Conservation (phyloP, 2,888 invertebrate species). For the Lydus trimaculatus region DNA sequence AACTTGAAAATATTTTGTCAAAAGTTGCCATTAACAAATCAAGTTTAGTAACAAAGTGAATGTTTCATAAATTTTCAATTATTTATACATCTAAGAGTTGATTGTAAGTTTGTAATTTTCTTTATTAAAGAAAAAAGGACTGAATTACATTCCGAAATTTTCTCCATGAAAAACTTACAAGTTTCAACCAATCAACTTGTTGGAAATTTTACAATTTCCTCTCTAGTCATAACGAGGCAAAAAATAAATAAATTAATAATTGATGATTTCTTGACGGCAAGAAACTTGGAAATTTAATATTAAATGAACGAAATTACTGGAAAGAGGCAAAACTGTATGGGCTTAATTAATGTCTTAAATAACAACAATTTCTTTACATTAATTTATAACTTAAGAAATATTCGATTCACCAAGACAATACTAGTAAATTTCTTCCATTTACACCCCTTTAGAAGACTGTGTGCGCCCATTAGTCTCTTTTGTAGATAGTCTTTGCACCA, state of each 20-base stretch:
- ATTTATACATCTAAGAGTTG: neutral
- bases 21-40: neutral
- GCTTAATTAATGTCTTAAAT: slow-evolving; percentile 5
- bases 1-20: neutral
- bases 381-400: slow-evolving; percentile 45
- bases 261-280: slow-evolving; percentile 22
- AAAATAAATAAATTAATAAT: slow-evolving; percentile 32
- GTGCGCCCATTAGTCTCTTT: neutral
- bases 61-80: neutral
- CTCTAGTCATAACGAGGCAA: slow-evolving; percentile 20
- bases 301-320: neutral
- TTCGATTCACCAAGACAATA: slow-evolving; percentile 45
- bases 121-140: neutral
- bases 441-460: neutral
- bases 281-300: slow-evolving; percentile 1
- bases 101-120: neutral
- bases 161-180: neutral
- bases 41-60: neutral
- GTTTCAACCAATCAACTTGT: neutral
- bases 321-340: neutral
- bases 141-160: neutral
- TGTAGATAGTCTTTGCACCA: neutral
- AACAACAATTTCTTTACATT: neutral
- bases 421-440: slow-evolving; percentile 22
- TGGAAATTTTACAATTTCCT: neutral